These are phyloP conservation scores for Amphiura filiformis DNA, from an alignment of 35 echinoderm and acorn worm genomes.

Conservation along the genomic window DNA sequence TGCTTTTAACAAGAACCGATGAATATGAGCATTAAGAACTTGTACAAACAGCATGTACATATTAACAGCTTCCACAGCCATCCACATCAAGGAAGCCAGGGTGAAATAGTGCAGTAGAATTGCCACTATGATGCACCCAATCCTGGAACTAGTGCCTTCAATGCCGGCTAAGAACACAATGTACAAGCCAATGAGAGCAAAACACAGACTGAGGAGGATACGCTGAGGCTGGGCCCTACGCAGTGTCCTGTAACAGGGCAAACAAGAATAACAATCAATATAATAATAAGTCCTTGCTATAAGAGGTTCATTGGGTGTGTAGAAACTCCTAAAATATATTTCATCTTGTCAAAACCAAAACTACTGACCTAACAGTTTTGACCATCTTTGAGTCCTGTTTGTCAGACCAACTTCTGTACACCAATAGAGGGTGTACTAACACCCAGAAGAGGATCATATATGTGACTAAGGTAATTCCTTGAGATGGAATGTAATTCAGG, in stretches of 20 bases:
- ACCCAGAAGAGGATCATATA: too few species aligned
- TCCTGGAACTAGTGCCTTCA: constrained; percentile 21
- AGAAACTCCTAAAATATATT: too few species aligned
- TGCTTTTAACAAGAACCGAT: constrained; percentile 15
- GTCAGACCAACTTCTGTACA: too few species aligned
- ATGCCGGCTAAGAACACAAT: constrained; percentile 72
- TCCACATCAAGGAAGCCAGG: constrained; percentile 74
- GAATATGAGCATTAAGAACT: constrained; percentile 5
- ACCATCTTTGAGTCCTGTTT: too few species aligned
- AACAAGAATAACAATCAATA: too few species aligned
- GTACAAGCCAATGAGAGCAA: constrained; percentile 71
- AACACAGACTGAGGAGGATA: constrained; percentile 66
- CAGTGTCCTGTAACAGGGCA: constrained; percentile 49
- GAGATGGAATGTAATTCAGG: too few species aligned
- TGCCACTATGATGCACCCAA: constrained; percentile 40
- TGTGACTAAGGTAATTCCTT: too few species aligned
- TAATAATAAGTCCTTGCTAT: too few species aligned
- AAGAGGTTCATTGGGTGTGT: too few species aligned
- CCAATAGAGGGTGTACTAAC: too few species aligned
- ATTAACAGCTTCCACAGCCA: constrained; percentile 84
- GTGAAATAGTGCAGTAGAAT: constrained; percentile 82
- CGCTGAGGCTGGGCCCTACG: constrained; percentile 59
- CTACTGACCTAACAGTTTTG: too few species aligned
- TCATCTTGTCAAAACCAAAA: too few species aligned
- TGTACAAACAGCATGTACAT: constrained; percentile 73